Conservation (phyloP, 2,113 vertebrate genomes). For the Ploceus nigricollis region DNA sequence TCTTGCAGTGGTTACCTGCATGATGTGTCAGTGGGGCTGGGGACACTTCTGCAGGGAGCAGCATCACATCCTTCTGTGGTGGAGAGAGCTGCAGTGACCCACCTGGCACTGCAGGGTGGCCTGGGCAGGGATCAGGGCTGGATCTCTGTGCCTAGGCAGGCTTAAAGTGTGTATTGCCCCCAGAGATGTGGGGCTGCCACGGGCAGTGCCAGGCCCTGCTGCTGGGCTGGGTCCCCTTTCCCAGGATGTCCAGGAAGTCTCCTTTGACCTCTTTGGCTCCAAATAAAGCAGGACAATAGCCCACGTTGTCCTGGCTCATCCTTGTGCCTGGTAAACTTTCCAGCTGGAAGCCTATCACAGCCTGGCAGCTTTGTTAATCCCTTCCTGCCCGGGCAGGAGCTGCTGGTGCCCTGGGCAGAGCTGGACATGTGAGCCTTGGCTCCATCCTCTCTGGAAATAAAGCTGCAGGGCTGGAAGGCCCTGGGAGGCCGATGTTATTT, state of each 20-base stretch:
- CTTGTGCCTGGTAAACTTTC: background rate
- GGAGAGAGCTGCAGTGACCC: background rate
- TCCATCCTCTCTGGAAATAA: background rate
- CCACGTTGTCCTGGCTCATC: background rate
- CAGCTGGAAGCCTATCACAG: background rate
- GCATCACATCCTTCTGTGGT: accelerated
- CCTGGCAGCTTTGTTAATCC: constrained; percentile 36
- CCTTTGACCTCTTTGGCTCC: background rate
- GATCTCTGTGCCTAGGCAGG: background rate
- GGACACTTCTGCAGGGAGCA: background rate
- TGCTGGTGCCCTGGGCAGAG: background rate
- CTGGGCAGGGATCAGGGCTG: background rate
- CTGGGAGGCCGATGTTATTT: constrained; percentile 30
- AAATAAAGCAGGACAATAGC: constrained; percentile 29
- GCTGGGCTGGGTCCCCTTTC: background rate
- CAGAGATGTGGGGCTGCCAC: background rate
- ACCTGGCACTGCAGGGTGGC: background rate
- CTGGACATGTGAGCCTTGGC: background rate
- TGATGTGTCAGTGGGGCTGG: background rate
- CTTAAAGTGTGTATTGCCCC: accelerated
- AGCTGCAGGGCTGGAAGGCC: background rate
- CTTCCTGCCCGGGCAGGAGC: background rate
- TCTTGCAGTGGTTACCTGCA: background rate
- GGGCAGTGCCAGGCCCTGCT: background rate
- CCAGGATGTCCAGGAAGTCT: background rate